These are phyloP conservation scores for Clarias gariepinus DNA, from an alignment of 2,113 vertebrate genomes.

Conservation along the genomic window DNA sequence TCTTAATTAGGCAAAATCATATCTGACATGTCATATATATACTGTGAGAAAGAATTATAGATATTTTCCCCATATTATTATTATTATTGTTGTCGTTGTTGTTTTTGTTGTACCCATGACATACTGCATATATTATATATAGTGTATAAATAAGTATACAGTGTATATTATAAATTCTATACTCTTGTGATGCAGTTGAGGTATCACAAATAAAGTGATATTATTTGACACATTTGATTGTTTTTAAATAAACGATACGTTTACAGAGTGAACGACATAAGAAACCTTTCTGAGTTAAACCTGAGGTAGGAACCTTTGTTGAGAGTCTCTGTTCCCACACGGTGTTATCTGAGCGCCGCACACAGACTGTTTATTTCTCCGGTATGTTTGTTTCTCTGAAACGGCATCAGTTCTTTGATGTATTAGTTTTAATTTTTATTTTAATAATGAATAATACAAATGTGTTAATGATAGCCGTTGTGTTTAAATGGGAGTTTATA, in stretches of 20 bases:
- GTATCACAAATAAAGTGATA: not conserved
- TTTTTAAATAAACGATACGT: not conserved
- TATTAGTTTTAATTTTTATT: not conserved
- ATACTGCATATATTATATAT: too few relatives aligned
- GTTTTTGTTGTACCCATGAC: too few relatives aligned
- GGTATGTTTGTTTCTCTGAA: not conserved
- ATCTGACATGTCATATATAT: too few relatives aligned
- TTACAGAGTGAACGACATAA: not conserved
- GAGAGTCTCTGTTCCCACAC: not conserved
- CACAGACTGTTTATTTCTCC: not conserved
- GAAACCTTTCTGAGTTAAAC: not conserved
- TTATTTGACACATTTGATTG: not conserved
- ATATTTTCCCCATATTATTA: too few relatives aligned
- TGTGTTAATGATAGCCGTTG: too few relatives aligned
- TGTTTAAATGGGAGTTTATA: not conserved
- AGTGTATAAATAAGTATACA: too few relatives aligned
- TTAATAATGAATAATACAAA: too few relatives aligned
- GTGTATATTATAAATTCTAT: not conserved
- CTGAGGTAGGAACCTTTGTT: conserved; percentile 7
- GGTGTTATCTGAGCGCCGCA: not conserved
- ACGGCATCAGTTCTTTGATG: not conserved
- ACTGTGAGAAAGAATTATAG: too few relatives aligned
- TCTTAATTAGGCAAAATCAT: not conserved
- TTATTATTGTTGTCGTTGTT: too few relatives aligned
- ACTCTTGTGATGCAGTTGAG: too few relatives aligned